A percentile compares a stretch with the other conserved stretches of the same genome.
Evolutionary conservation across 2,888 invertebrate genomes (phyloP).

Genomic region (Bombylius major): DNA sequence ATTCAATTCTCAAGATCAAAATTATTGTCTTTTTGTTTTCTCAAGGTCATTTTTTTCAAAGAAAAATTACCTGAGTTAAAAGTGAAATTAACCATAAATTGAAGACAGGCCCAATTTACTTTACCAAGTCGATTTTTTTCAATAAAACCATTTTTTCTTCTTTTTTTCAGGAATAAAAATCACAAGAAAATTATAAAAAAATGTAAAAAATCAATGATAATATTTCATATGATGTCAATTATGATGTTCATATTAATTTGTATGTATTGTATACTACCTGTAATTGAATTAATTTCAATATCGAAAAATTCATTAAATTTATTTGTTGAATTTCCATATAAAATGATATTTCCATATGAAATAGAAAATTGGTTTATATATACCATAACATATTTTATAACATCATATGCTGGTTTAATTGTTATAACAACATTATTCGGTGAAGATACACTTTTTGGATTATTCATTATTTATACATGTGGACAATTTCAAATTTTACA

Average conservation of each 20-base stretch:
- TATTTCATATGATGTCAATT: conserved; percentile 28
- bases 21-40: no score
- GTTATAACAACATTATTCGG: conserved; percentile 34
- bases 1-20: no score
- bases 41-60: no score
- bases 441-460: conserved; percentile 34
- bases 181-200: conserved; percentile 19
- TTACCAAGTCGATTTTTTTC: no score
- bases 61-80: no score
- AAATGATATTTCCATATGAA: conserved; percentile 35
- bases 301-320: background rate
- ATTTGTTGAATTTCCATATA: background rate
- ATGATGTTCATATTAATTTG: conserved; percentile 27
- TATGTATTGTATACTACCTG: conserved; percentile 31
- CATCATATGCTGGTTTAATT: conserved; percentile 31
- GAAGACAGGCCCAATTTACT: no score
- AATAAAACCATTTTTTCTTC: no score
- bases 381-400: conserved; percentile 29
- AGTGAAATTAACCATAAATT: no score
- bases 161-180: no score
- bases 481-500: conserved; percentile 31
- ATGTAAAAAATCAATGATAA: conserved; percentile 25
- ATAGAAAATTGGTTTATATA: conserved; percentile 27
- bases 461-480: conserved; percentile 31
- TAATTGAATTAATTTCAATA: conserved; percentile 23